A percentile compares a stretch with the other conserved stretches of the same genome.
Evolutionary conservation across 2,113 vertebrate species (phyloP).

Genomic region (Hippocampus zosterae): DNA sequence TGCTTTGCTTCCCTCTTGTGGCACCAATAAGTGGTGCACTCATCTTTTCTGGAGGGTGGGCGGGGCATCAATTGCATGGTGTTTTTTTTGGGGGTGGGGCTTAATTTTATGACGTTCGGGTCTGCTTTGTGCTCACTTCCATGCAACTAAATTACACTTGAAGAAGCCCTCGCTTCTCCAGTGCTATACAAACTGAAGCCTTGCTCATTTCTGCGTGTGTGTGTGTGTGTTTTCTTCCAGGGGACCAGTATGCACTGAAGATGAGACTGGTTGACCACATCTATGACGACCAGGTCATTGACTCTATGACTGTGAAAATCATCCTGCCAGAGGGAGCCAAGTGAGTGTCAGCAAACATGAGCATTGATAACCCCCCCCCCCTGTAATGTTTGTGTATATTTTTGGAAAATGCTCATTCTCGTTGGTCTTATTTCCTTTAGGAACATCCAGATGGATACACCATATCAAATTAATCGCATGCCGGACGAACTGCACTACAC

Average conservation of each 20-base stretch:
- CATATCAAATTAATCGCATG: slow-evolving; percentile 83
- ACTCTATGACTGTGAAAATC: slow-evolving; percentile 89
- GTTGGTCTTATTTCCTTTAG: slow-evolving; percentile 56
- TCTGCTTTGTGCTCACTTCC: too few species aligned
- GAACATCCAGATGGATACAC: slow-evolving; percentile 90
- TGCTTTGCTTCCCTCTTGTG: too few species aligned
- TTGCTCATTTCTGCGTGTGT: neutral
- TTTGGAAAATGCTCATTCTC: neutral
- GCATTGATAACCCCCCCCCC: neutral
- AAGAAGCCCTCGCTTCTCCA: too few species aligned
- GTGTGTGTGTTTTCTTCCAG: slow-evolving; percentile 62
- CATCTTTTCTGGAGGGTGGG: too few species aligned
- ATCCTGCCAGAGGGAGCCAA: slow-evolving; percentile 94
- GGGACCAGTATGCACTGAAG: slow-evolving; percentile 95
- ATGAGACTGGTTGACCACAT: slow-evolving; percentile 96
- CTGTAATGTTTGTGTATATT: neutral
- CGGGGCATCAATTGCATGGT: too few species aligned
- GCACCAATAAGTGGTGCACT: too few species aligned
- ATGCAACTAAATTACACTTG: too few species aligned
- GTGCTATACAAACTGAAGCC: neutral
- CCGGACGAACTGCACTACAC: slow-evolving; percentile 92
- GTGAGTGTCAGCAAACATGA: slow-evolving; percentile 67
- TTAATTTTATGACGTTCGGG: too few species aligned
- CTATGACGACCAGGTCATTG: slow-evolving; percentile 95
- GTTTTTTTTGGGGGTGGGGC: too few species aligned